phyloP scores from a whole-genome alignment of 1,140 invertebrate genomes.

The Pissodes strobi region DNA sequence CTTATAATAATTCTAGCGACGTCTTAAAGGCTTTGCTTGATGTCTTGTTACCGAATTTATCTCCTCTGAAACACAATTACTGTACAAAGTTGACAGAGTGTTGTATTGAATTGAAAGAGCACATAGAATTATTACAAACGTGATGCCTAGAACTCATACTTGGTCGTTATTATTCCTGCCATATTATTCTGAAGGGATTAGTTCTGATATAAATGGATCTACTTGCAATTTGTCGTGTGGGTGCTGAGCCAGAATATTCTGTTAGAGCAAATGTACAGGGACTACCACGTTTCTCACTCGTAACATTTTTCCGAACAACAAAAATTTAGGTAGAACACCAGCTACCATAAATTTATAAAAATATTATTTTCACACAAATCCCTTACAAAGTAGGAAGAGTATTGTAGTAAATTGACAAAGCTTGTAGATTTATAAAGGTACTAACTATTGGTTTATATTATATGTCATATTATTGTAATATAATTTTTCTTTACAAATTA shows the following conservation, averaged over 20 bases:
- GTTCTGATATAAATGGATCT: conserved; percentile 1
- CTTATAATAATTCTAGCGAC: conserved; percentile 23
- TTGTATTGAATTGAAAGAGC: conserved; percentile 15
- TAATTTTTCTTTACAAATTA: too few species aligned
- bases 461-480: too few species aligned
- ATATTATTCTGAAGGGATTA: neutral
- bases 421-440: conserved; percentile 12
- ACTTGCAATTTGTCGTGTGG: conserved; percentile 2
- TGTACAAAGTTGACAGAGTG: conserved; percentile 20
- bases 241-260: too few species aligned
- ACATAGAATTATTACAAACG: conserved; percentile 14
- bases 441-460: too few species aligned
- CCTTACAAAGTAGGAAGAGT: conserved; percentile 15
- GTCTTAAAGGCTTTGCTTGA: conserved; percentile 18
- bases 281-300: too few species aligned
- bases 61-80: conserved; percentile 32
- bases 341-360: too few species aligned
- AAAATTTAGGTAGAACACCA: too few species aligned
- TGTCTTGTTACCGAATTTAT: conserved; percentile 23
- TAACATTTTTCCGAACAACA: too few species aligned
- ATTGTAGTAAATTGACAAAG: conserved; percentile 8
- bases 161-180: conserved; percentile 5
- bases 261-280: too few species aligned
- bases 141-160: conserved; percentile 13
- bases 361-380: too few species aligned